A percentile compares a stretch with the other conserved stretches of the same genome.
Evolutionary conservation across 2,888 invertebrate genomes (phyloP).

Genomic region (Drosophila prostipennis): DNA sequence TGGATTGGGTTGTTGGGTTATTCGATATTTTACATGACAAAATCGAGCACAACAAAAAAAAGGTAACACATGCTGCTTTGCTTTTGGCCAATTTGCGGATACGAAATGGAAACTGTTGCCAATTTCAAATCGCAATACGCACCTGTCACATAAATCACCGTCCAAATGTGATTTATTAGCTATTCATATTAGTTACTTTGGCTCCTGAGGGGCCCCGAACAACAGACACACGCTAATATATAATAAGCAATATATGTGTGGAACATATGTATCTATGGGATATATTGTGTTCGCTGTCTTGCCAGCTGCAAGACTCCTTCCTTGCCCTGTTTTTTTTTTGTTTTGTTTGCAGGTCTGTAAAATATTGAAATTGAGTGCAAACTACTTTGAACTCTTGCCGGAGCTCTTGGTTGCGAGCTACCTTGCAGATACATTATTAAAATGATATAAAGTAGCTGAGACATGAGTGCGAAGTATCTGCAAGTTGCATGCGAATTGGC

Average conservation of each 20-base stretch:
- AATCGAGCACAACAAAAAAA: neutral
- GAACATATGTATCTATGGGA: conserved; percentile 72
- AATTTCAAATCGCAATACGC: conserved; percentile 78
- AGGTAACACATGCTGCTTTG: conserved; percentile 40
- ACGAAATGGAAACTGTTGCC: conserved; percentile 72
- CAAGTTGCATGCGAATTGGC: conserved; percentile 62
- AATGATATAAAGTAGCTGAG: conserved; percentile 73
- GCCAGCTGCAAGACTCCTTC: conserved; percentile 43
- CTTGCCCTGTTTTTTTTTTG: conserved; percentile 12
- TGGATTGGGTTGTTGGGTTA: conserved; percentile 1
- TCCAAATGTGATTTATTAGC: conserved; percentile 75
- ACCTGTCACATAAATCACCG: conserved; percentile 77
- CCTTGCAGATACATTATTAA: conserved; percentile 70
- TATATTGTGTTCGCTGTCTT: conserved; percentile 46
- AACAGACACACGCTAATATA: conserved; percentile 59
- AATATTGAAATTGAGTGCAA: conserved; percentile 79
- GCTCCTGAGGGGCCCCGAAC: conserved; percentile 46
- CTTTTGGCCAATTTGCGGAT: conserved; percentile 67
- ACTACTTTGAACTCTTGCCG: conserved; percentile 66
- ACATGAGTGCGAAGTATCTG: conserved; percentile 55
- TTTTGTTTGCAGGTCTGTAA: conserved; percentile 55
- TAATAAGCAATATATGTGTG: conserved; percentile 70
- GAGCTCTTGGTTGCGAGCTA: conserved; percentile 28
- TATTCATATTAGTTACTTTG: conserved; percentile 74
- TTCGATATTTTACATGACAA: conserved; percentile 50